A percentile compares a stretch with the other conserved stretches of the same genome.
phyloP scores from a whole-genome alignment of 2,113 vertebrate species.

The Mus pahari region DNA sequence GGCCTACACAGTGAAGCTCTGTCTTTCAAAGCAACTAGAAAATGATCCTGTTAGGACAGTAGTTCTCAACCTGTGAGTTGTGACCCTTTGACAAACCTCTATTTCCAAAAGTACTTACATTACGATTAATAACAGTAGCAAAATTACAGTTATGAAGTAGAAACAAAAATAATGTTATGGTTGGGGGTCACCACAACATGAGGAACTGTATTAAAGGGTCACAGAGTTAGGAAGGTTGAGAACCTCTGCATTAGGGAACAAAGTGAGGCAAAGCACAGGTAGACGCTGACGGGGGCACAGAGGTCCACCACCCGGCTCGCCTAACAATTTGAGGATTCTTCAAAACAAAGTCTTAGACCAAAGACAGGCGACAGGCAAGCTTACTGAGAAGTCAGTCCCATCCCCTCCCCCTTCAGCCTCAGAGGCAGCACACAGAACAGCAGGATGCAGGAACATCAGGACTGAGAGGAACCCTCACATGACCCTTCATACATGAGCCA shows the following conservation, averaged over 20 bases:
- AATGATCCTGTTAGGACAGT: not conserved
- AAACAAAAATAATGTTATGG: not conserved
- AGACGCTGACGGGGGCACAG: accelerated
- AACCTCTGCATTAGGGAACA: not conserved
- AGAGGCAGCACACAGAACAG: not conserved
- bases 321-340: not conserved
- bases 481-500: accelerated
- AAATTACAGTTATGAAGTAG: not conserved
- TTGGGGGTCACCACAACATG: not conserved
- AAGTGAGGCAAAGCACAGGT: not conserved
- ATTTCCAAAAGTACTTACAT: not conserved
- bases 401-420: not conserved
- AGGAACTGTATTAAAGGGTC: not conserved
- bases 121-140: not conserved
- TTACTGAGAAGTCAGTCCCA: not conserved
- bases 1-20: not conserved
- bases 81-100: not conserved
- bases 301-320: not conserved
- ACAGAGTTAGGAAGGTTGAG: not conserved
- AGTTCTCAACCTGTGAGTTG: not conserved
- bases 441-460: not conserved
- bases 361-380: not conserved
- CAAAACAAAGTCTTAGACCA: not conserved
- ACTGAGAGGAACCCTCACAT: accelerated
- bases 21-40: not conserved